Conservation (phyloP, 2,113 vertebrate species). For the Rhabdomys dilectus region DNA sequence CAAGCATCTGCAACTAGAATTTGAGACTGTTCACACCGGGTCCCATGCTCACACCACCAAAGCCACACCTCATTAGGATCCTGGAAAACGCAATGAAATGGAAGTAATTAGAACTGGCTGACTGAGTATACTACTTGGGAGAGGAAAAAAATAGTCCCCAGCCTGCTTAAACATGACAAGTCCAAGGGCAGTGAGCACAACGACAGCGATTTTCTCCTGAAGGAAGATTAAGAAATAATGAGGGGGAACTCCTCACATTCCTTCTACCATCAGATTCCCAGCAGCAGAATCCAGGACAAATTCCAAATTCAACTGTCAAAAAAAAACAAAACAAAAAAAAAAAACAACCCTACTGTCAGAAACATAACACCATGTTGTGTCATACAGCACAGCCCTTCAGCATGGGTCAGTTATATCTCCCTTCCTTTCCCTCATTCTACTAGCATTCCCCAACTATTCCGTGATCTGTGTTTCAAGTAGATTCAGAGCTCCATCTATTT, state of each 20-base stretch:
- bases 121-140: constrained; percentile 22
- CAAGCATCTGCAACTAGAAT: constrained; percentile 43
- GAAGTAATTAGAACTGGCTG: constrained; percentile 68
- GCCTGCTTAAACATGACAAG: constrained; percentile 66
- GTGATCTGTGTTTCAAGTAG: background rate
- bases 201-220: constrained; percentile 55
- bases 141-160: constrained; percentile 35
- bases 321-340: background rate
- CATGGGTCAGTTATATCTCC: background rate
- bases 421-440: background rate
- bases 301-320: constrained; percentile 58
- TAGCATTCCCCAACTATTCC: constrained; percentile 3
- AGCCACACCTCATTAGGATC: constrained; percentile 71
- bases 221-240: constrained; percentile 75
- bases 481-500: background rate
- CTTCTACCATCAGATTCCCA: constrained; percentile 36
- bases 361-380: background rate
- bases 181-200: constrained; percentile 56
- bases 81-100: constrained; percentile 67
- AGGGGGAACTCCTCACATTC: constrained; percentile 21
- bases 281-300: constrained; percentile 55
- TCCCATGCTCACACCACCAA: constrained; percentile 45
- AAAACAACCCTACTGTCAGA: constrained; percentile 10
- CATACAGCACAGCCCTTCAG: background rate
- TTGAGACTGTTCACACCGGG: constrained; percentile 33